phyloP scores from a whole-genome alignment of 2,888 invertebrate genomes.

The Sepioteuthis lessoniana region DNA sequence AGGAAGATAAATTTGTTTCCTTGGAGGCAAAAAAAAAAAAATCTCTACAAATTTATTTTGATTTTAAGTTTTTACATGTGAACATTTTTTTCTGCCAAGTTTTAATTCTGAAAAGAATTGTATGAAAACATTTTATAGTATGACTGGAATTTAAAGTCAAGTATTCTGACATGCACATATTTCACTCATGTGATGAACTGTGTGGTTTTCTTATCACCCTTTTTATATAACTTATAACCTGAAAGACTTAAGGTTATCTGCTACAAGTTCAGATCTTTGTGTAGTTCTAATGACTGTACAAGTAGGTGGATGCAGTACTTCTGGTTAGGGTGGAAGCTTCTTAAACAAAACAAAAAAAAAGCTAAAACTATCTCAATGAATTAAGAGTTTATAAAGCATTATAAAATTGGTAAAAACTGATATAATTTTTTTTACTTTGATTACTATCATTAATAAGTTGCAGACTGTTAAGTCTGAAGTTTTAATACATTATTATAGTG shows the following conservation, averaged over 20 bases:
- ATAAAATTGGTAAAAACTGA: too few species aligned
- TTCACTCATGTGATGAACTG: background rate
- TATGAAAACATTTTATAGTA: background rate
- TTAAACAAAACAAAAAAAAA: background rate
- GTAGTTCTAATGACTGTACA: too few species aligned
- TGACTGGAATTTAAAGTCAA: background rate
- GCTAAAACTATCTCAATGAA: background rate
- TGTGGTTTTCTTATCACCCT: background rate
- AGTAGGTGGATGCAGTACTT: background rate
- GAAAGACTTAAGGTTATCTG: background rate
- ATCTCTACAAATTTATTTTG: background rate
- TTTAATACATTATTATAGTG: too few species aligned
- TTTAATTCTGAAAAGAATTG: background rate
- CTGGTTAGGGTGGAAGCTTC: background rate
- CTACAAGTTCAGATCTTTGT: background rate
- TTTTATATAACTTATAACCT: background rate
- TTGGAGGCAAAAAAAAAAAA: background rate
- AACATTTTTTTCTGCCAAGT: background rate
- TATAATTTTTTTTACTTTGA: too few species aligned
- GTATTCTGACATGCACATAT: background rate
- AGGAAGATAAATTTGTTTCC: too few species aligned
- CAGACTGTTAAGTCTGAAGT: too few species aligned
- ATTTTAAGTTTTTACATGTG: background rate
- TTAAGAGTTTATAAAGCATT: too few species aligned
- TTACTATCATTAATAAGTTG: too few species aligned